phyloP scores from a whole-genome alignment of 2,888 invertebrate genomes.

The Microctonus aethiopoides region DNA sequence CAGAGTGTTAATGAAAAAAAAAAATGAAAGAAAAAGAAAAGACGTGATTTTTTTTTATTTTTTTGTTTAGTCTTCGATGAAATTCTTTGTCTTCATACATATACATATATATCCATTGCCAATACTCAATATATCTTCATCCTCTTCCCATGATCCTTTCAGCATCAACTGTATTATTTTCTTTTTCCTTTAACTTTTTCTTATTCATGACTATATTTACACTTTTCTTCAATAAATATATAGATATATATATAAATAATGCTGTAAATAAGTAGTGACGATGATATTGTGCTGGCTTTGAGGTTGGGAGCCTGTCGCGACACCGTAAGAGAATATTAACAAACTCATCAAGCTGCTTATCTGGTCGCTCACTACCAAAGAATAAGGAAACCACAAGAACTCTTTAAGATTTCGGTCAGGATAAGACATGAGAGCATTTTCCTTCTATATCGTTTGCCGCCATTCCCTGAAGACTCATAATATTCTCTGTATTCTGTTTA shows the following conservation, averaged over 20 bases:
- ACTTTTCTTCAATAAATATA: neutral
- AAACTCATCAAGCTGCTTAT: slow-evolving; percentile 47
- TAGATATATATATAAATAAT: neutral
- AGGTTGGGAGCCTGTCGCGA: slow-evolving; percentile 3
- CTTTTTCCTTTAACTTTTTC: neutral
- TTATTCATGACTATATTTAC: neutral
- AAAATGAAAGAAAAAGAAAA: neutral
- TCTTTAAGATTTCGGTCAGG: slow-evolving; percentile 42
- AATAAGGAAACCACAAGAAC: slow-evolving; percentile 38
- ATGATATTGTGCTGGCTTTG: slow-evolving; percentile 9
- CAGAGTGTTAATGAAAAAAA: slow-evolving; percentile 11
- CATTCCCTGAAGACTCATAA: neutral
- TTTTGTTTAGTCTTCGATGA: neutral
- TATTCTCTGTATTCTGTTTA: neutral
- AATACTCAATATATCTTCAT: neutral
- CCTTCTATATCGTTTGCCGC: slow-evolving; percentile 2
- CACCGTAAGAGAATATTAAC: slow-evolving; percentile 45
- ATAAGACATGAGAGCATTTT: slow-evolving; percentile 28
- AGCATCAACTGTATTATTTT: slow-evolving; percentile 14
- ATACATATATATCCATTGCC: neutral
- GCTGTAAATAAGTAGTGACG: neutral
- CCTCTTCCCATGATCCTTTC: neutral
- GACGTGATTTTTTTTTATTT: neutral
- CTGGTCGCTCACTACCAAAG: slow-evolving; percentile 27
- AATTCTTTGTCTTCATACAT: neutral